Conservation (phyloP, 2,888 invertebrate species). For the Apodemia hepburni region DNA sequence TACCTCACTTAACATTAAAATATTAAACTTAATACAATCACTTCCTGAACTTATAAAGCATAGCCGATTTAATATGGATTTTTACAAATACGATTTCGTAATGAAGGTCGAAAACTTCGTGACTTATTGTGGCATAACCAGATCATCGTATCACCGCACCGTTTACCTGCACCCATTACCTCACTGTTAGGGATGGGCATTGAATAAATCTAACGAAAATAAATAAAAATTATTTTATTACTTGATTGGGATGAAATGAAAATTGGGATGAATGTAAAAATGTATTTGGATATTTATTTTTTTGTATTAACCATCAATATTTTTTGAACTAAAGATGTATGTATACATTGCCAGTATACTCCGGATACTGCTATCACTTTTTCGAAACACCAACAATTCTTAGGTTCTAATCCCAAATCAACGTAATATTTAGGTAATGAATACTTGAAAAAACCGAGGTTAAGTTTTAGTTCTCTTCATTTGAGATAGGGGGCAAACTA, state of each 20-base stretch:
- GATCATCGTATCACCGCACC: constrained; percentile 10
- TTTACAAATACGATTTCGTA: constrained; percentile 1
- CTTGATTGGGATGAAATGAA: neutral
- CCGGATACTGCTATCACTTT: too few relatives aligned
- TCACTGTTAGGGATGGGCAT: neutral
- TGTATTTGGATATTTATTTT: too few relatives aligned
- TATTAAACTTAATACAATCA: neutral
- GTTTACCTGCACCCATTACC: neutral
- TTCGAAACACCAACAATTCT: too few relatives aligned
- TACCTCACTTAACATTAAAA: neutral
- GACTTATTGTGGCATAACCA: constrained; percentile 14
- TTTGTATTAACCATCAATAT: neutral
- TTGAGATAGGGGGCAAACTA: too few relatives aligned
- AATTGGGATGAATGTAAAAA: too few relatives aligned
- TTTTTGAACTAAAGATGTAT: too few relatives aligned
- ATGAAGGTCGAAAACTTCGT: constrained; percentile 9
- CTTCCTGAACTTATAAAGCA: neutral
- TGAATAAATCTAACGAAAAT: neutral
- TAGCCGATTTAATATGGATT: neutral
- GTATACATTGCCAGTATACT: too few relatives aligned
- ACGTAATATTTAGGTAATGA: too few relatives aligned
- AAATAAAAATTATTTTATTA: neutral
- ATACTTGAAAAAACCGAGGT: too few relatives aligned
- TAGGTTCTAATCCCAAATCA: too few relatives aligned
- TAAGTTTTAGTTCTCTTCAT: too few relatives aligned